Conservation (phyloP, 92 coral and sea anemone species). For the Ricordea florida region DNA sequence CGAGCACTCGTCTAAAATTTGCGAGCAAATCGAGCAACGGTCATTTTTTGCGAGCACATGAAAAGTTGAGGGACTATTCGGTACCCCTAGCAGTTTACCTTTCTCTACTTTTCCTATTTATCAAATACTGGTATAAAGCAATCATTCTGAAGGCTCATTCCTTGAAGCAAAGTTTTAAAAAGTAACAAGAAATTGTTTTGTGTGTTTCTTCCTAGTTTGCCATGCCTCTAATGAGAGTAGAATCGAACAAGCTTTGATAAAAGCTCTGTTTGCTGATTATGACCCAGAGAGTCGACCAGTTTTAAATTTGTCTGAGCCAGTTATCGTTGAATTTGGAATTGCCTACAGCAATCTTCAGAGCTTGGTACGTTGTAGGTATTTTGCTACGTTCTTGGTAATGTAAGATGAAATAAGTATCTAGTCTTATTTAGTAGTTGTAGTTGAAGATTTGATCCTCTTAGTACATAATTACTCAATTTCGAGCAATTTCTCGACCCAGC, state of each 20-base stretch:
- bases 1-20: no score
- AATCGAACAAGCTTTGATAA: conserved; percentile 32
- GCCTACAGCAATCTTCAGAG: conserved; percentile 83
- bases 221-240: conserved; percentile 11
- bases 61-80: no score
- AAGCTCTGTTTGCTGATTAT: conserved; percentile 65
- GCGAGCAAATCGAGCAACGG: no score
- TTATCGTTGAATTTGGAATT: conserved; percentile 74
- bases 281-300: conserved; percentile 78
- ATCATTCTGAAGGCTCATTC: no score
- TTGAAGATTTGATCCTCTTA: neutral
- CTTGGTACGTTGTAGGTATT: conserved; percentile 55
- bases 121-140: no score
- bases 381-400: neutral
- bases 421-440: neutral
- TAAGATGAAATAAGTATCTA: neutral
- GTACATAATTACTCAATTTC: no score
- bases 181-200: no score
- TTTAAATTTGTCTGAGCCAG: conserved; percentile 72
- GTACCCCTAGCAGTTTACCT: no score
- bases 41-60: no score
- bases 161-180: no score
- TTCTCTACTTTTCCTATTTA: no score
- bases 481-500: no score
- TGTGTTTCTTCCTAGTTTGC: conserved; percentile 7